Percentiles rank a stretch among this genome's conserved stretches.
These are phyloP conservation scores for Benitochromis conjunctus DNA, from an alignment of 2,113 vertebrate genomes.

Conservation along the genomic window DNA sequence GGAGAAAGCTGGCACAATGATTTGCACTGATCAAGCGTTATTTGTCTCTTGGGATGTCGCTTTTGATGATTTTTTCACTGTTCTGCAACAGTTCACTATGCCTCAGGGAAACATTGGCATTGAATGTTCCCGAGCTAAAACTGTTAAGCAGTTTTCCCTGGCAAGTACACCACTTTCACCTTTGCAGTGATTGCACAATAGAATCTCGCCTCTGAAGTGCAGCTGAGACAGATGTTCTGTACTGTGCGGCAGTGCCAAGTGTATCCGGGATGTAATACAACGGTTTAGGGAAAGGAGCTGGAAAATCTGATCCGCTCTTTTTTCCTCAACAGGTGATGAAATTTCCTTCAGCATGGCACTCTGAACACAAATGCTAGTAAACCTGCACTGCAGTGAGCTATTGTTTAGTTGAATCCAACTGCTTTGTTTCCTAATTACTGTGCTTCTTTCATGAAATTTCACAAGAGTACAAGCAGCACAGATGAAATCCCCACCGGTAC, in stretches of 20 bases:
- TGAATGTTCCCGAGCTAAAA: background rate
- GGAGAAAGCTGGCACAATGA: background rate
- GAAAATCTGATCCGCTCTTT: background rate
- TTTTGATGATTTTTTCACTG: background rate
- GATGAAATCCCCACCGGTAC: background rate
- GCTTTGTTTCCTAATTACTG: background rate
- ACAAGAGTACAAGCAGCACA: background rate
- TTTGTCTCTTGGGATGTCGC: background rate
- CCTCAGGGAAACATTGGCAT: background rate
- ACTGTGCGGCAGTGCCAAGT: background rate
- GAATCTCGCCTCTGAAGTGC: background rate
- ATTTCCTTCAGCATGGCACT: background rate
- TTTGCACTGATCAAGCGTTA: background rate
- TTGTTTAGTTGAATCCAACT: background rate
- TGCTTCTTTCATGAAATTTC: background rate
- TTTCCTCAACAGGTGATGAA: background rate
- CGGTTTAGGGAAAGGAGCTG: background rate
- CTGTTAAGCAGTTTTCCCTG: background rate
- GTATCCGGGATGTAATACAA: background rate
- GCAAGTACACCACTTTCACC: background rate
- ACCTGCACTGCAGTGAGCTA: background rate
- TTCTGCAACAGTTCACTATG: background rate
- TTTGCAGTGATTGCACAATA: background rate
- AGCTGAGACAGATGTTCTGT: background rate
- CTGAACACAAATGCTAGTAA: background rate